Base-by-base conservation (phyloP, 2,113 vertebrate genomes). In the Coryphaenoides rupestris region DNA sequence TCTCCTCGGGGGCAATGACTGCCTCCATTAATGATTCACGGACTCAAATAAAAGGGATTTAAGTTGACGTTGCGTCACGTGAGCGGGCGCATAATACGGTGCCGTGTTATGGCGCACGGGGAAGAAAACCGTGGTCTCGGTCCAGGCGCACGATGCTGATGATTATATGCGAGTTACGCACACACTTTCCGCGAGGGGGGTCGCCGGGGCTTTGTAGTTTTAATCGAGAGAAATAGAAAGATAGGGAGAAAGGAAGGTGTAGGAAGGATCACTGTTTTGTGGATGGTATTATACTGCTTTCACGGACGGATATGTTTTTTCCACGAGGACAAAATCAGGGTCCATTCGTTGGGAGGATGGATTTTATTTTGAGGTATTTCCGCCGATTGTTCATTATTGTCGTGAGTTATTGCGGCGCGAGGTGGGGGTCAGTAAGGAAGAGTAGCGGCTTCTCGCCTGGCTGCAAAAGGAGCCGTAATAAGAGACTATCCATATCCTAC, bases 331-430 rank as follows among this genome's bases (percentile, higher is more conserved):
- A 77, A 71, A 85, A 73, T 84, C 73, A 75, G 73, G 87, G 75
- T 71, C 62, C 58, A 50, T 84, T 81, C 78, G 83, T 76, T 74
- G 85, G 77, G 91, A 96, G 92, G 93, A 99, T 98, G 95, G 95
- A 95, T 96, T 96, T 95, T 96, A 96, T 97, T 96, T 95, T 96
- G 94, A 98, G 95, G 95, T 98, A 98, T 96, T 98, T 99, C 95
- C 94, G 93, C 87, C 92, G 90, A 98, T 98, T 99, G 95, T 98
- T 98, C 94, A 90, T 95, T 93, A 93, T 89, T 91, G 90, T 86
- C 89, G 91, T 95, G 94, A 95, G 91, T 95, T 96, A 96, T 93
- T 90, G 91, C 90, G 87, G 82, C 77, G 87, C 73, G 88, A 93
- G 91, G 88, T 92, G 94, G 93, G 94, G 94, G 94, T 96, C 92